phyloP scores from a whole-genome alignment of 2,797 vertebrate species.

The Saxicola maurus region DNA sequence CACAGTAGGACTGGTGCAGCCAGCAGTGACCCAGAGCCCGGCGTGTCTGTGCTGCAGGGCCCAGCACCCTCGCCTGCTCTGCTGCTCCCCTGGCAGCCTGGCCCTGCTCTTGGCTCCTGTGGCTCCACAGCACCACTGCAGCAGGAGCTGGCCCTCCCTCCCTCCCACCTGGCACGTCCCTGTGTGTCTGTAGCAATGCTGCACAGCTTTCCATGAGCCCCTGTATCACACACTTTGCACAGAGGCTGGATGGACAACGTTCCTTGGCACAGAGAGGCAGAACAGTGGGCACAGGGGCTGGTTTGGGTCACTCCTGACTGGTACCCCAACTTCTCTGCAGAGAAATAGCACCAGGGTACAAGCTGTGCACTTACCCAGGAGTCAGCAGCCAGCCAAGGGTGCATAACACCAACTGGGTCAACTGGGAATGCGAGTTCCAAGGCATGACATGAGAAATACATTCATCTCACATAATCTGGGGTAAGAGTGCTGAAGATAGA shows the following conservation, averaged over 20 bases:
- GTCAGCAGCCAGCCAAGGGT: conserved; percentile 65
- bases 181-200: neutral
- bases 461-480: conserved; percentile 68
- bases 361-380: conserved; percentile 65
- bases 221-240: neutral
- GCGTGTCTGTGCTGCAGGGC: neutral
- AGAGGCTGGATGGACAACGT: neutral
- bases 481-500: conserved; percentile 66
- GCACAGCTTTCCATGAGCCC: neutral
- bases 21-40: conserved; percentile 4
- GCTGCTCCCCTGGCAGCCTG: neutral
- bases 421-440: conserved; percentile 63
- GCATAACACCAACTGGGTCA: conserved; percentile 67
- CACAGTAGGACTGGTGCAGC: neutral
- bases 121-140: neutral
- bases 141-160: neutral
- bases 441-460: conserved; percentile 67
- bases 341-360: conserved; percentile 64
- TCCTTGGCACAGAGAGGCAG: neutral
- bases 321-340: conserved; percentile 53
- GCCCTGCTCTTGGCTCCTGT: neutral
- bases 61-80: accelerated
- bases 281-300: neutral
- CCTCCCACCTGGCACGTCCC: neutral
- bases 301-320: conserved; percentile 43